Evolutionary conservation across 2,113 vertebrate species (phyloP).

Genomic region (Laticauda colubrina): DNA sequence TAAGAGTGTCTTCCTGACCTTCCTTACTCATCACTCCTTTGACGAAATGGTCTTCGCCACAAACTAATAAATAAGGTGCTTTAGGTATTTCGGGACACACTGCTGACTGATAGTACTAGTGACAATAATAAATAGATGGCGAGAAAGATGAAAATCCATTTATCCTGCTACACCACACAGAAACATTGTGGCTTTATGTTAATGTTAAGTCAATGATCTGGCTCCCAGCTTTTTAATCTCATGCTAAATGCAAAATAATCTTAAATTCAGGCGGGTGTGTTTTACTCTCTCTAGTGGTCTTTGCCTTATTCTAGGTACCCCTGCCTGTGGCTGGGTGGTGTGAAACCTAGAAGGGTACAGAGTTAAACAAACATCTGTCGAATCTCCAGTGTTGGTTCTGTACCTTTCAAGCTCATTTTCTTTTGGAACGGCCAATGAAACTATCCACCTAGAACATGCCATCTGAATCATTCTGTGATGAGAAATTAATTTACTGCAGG

Average conservation of each 20-base stretch:
- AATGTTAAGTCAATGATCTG: not conserved
- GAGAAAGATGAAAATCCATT: conserved; percentile 6
- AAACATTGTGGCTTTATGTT: conserved; percentile 12
- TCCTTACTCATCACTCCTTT: not conserved
- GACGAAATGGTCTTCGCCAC: not conserved
- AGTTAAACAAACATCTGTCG: not conserved
- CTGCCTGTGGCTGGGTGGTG: not conserved
- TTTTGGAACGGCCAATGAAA: not conserved
- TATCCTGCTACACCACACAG: not conserved
- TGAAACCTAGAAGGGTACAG: not conserved
- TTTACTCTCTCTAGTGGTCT: not conserved
- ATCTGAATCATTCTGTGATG: not conserved
- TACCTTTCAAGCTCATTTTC: not conserved
- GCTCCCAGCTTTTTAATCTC: conserved; percentile 9
- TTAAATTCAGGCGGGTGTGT: not conserved
- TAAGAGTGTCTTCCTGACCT: not conserved
- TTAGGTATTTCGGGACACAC: not conserved
- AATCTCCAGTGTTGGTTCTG: not conserved
- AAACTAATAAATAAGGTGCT: not conserved
- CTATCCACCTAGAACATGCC: not conserved
- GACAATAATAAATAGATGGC: conserved; percentile 16
- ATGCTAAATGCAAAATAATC: conserved; percentile 16
- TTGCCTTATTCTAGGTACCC: not conserved
- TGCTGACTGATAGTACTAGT: not conserved
- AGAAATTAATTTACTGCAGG: fast-evolving